Base-by-base conservation (phyloP, 2,113 vertebrate genomes). In the Chlamydotis undulata region DNA sequence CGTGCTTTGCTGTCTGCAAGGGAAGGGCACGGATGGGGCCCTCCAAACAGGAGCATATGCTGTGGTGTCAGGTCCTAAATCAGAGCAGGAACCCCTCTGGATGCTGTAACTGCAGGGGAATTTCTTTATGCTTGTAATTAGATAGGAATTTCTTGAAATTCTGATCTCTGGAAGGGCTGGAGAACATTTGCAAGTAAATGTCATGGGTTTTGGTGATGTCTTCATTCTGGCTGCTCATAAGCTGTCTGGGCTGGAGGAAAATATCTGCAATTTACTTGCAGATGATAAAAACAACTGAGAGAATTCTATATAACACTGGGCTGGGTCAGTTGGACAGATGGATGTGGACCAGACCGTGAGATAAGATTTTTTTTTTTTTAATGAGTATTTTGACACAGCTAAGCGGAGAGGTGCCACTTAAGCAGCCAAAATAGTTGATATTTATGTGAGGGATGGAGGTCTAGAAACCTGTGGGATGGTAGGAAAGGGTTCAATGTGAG, bases 341-440 rank as follows among this genome's bases (percentile, higher is more conserved):
- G 63, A 31, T 0, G 0, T 5, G 39, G 64, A 45, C 24, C 28
- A 56, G 39, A 35, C 2, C 33, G 26, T 29, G 47, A 57, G 28
- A 39, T 23, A 5, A 43, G 15, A 15, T 43, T 43, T 16, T 43
- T 43, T 39, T 39, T 43, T 43, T 43, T 43, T 43, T 16, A 43
- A 43, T 0, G 13, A 8, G 1, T 35, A 6, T 71, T 85, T 55
- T 12, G 52, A 33, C 35, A n/a, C 26, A 28, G 10, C 15, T 19
- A 29, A 28, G 23, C 2, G 49, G 41, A 63, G 31, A 55, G 45
- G 18, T 22, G 33, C 7, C n/a, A 35, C 18, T 33, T 57, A 28
- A 47, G 19, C 81, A 84, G 37, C 52, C 60, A 19, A 5, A 55
- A 47, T 6, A 11, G 7, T 6, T 2, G n/a, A 0, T 1, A 1